Conservation (phyloP, 1,140 invertebrate genomes). For the Habropoda laboriosa region DNA sequence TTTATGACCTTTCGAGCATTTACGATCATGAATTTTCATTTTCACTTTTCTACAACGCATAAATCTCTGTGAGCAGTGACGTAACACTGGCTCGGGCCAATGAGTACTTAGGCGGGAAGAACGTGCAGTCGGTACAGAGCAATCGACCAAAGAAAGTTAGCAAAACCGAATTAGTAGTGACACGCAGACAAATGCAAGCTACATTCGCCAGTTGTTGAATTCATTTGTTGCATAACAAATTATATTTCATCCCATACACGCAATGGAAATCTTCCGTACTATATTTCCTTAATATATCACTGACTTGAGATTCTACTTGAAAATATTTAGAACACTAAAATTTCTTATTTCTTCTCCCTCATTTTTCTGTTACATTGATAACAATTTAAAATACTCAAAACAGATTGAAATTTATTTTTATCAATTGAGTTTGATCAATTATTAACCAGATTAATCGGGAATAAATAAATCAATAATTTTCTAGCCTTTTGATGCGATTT, state of each 20-base stretch:
- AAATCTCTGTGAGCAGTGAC: conserved; percentile 43
- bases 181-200: conserved; percentile 3
- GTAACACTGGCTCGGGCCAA: conserved; percentile 39
- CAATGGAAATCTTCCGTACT: neutral
- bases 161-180: conserved; percentile 28
- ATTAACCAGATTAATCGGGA: no score
- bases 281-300: neutral
- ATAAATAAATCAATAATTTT: neutral
- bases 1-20: conserved; percentile 1
- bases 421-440: no score
- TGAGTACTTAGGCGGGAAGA: conserved; percentile 42
- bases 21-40: conserved; percentile 51
- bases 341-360: no score
- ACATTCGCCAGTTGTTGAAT: neutral
- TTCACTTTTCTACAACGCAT: conserved; percentile 53
- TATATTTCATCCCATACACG: neutral
- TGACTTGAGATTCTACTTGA: no score
- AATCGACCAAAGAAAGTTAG: conserved; percentile 43
- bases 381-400: no score
- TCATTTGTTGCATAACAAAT: neutral
- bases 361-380: no score
- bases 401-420: no score
- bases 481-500: neutral
- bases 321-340: no score
- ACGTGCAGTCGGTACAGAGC: conserved; percentile 32